These are phyloP conservation scores for Peromyscus eremicus DNA, from an alignment of 2,797 vertebrate genomes.

Conservation along the genomic window DNA sequence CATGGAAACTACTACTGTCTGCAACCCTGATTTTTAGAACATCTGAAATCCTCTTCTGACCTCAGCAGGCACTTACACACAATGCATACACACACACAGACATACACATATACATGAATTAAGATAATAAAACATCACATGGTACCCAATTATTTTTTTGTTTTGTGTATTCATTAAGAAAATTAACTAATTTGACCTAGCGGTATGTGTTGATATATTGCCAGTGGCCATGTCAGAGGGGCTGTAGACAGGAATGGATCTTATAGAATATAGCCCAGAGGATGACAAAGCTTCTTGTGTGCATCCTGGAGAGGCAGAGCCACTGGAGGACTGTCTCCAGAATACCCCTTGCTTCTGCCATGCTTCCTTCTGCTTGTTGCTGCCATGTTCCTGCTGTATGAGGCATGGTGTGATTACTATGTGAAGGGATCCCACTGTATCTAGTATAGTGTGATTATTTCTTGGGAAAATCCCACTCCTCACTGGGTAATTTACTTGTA, in stretches of 20 bases:
- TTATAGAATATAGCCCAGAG: too few relatives aligned
- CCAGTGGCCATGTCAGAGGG: too few relatives aligned
- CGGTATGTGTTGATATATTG: background rate
- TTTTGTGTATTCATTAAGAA: background rate
- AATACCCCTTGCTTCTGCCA: background rate
- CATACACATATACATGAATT: background rate
- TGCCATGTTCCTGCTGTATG: background rate
- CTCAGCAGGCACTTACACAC: background rate
- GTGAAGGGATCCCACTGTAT: background rate
- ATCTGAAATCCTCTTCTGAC: background rate
- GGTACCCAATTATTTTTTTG: background rate
- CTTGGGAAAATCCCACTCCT: background rate
- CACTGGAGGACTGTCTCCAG: background rate
- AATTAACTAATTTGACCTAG: background rate
- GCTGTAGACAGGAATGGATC: too few relatives aligned
- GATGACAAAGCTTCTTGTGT: too few relatives aligned
- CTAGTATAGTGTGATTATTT: background rate
- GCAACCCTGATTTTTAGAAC: background rate
- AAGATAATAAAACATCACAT: background rate
- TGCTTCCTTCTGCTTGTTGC: background rate
- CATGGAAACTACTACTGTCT: background rate
- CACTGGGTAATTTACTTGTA: background rate
- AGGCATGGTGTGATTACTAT: background rate
- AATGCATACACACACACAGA: background rate
- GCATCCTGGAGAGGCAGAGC: background rate